A percentile compares a stretch with the other conserved stretches of the same genome.
phyloP scores from a whole-genome alignment of 2,113 vertebrate genomes.

The Xenopus borealis region DNA sequence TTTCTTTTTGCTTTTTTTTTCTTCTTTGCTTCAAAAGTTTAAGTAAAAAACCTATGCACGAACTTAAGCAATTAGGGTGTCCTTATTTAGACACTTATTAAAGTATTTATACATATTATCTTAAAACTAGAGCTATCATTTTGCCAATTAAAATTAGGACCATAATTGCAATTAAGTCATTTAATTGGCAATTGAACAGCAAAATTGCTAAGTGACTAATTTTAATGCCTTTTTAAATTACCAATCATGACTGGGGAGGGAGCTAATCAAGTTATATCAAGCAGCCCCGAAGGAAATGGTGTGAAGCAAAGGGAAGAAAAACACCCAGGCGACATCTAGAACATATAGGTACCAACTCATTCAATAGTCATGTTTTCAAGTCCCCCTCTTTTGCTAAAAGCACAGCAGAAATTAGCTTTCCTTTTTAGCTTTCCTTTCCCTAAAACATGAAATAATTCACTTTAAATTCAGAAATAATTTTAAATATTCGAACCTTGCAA shows the following conservation, averaged over 20 bases:
- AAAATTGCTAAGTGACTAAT: slow-evolving; percentile 94
- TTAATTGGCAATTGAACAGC: slow-evolving; percentile 97
- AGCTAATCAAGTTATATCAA: slow-evolving; percentile 83
- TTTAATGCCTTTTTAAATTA: slow-evolving; percentile 97
- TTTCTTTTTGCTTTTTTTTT: slow-evolving; percentile 60
- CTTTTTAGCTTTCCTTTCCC: too few relatives aligned
- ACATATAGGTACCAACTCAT: background rate
- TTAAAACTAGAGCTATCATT: slow-evolving; percentile 88
- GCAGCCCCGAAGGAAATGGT: slow-evolving; percentile 78
- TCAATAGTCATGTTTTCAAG: too few relatives aligned
- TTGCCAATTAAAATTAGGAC: slow-evolving; percentile 89
- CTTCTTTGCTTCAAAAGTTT: slow-evolving; percentile 76
- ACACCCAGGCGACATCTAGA: slow-evolving; percentile 62
- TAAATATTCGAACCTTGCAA: too few relatives aligned
- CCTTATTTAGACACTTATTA: slow-evolving; percentile 87
- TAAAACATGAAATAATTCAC: too few relatives aligned
- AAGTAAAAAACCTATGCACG: slow-evolving; percentile 81
- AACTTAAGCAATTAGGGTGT: slow-evolving; percentile 85
- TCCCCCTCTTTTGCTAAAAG: too few relatives aligned
- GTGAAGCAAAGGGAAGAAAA: slow-evolving; percentile 50
- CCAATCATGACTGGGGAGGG: slow-evolving; percentile 87
- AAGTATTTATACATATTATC: slow-evolving; percentile 86
- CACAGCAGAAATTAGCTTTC: too few relatives aligned
- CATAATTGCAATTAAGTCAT: slow-evolving; percentile 95
- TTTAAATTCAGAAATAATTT: too few relatives aligned